Evolutionary conservation across 2,888 invertebrate genomes (phyloP).

Genomic region (Ophioninae sp.): DNA sequence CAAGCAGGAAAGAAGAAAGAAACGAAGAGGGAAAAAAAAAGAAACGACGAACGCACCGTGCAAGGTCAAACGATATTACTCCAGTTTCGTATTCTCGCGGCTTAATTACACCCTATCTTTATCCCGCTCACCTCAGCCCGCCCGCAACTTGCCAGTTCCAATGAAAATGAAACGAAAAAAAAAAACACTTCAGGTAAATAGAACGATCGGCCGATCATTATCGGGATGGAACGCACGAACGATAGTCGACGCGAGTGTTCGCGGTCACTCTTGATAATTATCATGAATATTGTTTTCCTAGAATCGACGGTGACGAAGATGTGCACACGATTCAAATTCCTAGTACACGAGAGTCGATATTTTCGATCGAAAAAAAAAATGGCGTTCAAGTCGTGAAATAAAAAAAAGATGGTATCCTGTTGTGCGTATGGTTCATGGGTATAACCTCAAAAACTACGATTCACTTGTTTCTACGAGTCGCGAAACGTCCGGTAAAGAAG

Average conservation of each 20-base stretch:
- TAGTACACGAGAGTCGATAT: neutral
- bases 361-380: neutral
- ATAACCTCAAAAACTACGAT: neutral
- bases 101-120: conserved; percentile 27
- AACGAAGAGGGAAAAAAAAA: conserved; percentile 31
- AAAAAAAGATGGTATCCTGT: neutral
- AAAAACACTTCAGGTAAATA: neutral
- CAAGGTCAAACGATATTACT: conserved; percentile 62
- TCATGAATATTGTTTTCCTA: neutral
- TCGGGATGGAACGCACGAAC: neutral
- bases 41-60: conserved; percentile 39
- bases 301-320: neutral
- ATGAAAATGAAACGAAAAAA: neutral
- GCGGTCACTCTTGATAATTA: neutral
- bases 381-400: neutral
- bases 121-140: neutral
- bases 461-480: neutral
- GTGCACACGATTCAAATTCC: neutral
- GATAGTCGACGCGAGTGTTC: neutral
- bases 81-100: conserved; percentile 50
- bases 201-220: neutral
- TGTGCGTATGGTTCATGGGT: neutral
- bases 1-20: conserved; percentile 41
- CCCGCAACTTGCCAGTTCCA: neutral
- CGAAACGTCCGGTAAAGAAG: neutral